Percentiles rank a stretch among this genome's conserved stretches.
These are phyloP conservation scores for Latrodectus geometricus DNA, from an alignment of 1,140 invertebrate genomes.

Conservation along the genomic window DNA sequence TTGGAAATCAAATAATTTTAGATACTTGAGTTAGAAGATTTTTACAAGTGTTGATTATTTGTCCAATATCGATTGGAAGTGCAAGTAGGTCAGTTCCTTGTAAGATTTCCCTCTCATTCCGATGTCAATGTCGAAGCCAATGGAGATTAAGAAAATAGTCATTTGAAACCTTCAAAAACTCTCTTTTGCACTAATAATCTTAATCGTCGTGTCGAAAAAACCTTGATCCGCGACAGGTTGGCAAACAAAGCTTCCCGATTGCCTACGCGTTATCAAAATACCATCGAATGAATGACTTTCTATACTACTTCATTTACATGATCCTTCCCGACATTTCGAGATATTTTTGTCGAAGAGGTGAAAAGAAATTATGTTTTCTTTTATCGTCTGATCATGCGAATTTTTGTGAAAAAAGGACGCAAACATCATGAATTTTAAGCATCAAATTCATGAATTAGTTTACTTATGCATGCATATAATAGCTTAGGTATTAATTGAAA, in stretches of 20 bases:
- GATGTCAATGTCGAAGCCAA: neutral
- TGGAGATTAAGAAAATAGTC: neutral
- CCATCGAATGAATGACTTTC: neutral
- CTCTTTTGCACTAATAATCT: neutral
- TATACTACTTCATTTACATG: neutral
- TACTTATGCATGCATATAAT: too few relatives aligned
- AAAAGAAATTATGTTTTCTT: neutral
- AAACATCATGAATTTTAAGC: neutral
- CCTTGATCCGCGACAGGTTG: conserved; percentile 7
- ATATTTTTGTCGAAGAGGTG: neutral
- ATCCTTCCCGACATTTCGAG: neutral
- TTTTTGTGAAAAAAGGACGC: neutral
- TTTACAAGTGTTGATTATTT: neutral
- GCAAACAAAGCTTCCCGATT: neutral
- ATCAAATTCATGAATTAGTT: neutral
- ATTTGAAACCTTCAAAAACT: neutral
- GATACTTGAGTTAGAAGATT: neutral
- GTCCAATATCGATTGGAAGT: too few relatives aligned
- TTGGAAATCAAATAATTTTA: neutral
- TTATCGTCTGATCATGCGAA: too few relatives aligned
- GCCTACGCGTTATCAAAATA: neutral
- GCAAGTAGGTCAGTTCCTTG: too few relatives aligned
- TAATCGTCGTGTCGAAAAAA: neutral
- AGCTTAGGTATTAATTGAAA: too few relatives aligned
- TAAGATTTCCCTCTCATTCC: neutral